Evolutionary conservation across 1,140 invertebrate genomes (phyloP).

Genomic region (Atopsyche davidsoni): DNA sequence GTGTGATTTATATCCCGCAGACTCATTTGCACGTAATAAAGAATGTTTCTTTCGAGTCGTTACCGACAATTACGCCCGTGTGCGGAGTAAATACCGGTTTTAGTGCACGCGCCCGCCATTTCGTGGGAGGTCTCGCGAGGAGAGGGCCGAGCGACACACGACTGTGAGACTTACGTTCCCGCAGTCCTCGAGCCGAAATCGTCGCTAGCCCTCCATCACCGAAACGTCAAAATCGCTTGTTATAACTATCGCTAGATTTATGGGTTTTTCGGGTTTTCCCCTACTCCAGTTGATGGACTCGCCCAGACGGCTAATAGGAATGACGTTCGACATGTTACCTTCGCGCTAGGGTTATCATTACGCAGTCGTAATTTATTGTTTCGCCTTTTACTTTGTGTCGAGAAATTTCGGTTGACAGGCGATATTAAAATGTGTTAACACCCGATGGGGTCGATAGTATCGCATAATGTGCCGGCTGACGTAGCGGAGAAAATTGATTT

Average conservation of each 20-base stretch:
- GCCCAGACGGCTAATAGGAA: too few relatives aligned
- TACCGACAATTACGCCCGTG: slow-evolving; percentile 14
- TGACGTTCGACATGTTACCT: background rate
- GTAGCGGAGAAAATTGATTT: background rate
- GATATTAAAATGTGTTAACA: slow-evolving; percentile 21
- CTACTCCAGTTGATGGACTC: too few relatives aligned
- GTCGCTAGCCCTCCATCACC: too few relatives aligned
- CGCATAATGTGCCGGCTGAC: slow-evolving; percentile 1
- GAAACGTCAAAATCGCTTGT: too few relatives aligned
- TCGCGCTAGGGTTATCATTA: slow-evolving; percentile 13
- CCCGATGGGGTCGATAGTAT: slow-evolving; percentile 17
- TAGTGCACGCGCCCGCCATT: slow-evolving; percentile 12
- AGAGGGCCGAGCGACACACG: too few relatives aligned
- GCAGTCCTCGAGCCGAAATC: too few relatives aligned
- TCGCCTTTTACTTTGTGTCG: slow-evolving; percentile 14
- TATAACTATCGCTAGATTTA: too few relatives aligned
- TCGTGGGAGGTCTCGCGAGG: background rate
- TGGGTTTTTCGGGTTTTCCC: too few relatives aligned
- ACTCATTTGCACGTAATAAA: slow-evolving; percentile 27
- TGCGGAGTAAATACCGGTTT: slow-evolving; percentile 14
- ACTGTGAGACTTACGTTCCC: too few relatives aligned
- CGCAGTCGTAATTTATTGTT: slow-evolving; percentile 20
- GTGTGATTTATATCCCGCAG: slow-evolving; percentile 10
- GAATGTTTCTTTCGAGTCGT: slow-evolving; percentile 9
- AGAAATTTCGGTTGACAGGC: slow-evolving; percentile 20